phyloP scores from a whole-genome alignment of 2,113 vertebrate species.

The Spea bombifrons region DNA sequence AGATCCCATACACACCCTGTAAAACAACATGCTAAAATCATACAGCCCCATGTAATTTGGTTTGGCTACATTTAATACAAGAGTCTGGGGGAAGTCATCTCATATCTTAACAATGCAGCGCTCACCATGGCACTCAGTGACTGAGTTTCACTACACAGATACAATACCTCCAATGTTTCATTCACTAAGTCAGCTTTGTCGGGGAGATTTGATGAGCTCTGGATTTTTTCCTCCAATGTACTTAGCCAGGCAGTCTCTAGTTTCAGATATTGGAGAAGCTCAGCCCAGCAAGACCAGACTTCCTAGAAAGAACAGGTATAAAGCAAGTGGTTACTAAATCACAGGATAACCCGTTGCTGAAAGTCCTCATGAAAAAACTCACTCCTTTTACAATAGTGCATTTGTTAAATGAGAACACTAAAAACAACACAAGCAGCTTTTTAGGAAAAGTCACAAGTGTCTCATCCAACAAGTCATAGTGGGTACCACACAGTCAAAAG shows the following conservation, averaged over 20 bases:
- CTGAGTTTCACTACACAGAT: neutral
- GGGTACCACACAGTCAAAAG: no score
- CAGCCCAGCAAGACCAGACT: constrained; percentile 98
- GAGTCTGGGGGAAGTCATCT: neutral
- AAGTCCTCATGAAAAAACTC: no score
- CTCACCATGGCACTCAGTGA: no score
- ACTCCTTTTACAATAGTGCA: no score
- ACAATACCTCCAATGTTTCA: constrained; percentile 84
- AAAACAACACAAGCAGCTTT: no score
- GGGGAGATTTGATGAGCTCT: constrained; percentile 71
- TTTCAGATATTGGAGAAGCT: constrained; percentile 91
- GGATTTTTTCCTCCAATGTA: constrained; percentile 79
- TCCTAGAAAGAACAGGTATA: constrained; percentile 66
- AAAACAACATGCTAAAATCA: no score
- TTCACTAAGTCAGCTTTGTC: constrained; percentile 74
- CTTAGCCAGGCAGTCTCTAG: constrained; percentile 86
- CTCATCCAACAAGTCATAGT: no score
- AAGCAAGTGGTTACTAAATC: neutral
- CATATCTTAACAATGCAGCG: no score
- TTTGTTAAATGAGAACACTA: no score
- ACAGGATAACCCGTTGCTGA: neutral
- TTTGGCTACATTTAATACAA: neutral
- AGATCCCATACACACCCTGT: no score
- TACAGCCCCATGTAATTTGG: no score
- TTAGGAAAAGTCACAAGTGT: neutral